Evolutionary conservation across 2,888 invertebrate genomes (phyloP).

Genomic region (Habrosyne pyritoides): DNA sequence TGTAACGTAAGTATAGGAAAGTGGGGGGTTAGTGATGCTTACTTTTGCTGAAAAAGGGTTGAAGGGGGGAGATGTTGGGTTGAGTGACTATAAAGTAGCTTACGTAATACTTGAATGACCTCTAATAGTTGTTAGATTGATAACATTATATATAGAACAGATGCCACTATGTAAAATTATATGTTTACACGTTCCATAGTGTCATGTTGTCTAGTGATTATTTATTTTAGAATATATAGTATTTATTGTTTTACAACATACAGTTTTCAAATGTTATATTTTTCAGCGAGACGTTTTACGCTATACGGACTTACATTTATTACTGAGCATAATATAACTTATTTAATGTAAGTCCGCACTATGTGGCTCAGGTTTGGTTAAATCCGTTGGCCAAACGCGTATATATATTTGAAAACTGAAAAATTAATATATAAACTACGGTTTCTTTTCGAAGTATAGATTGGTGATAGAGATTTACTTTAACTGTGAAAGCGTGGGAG

Average conservation of each 20-base stretch:
- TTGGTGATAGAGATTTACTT: too few relatives aligned
- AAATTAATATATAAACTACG: neutral
- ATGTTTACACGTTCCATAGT: conserved; percentile 76
- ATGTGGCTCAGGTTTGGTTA: neutral
- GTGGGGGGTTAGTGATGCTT: too few relatives aligned
- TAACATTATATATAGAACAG: conserved; percentile 34
- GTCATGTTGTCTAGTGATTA: conserved; percentile 55
- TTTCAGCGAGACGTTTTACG: neutral
- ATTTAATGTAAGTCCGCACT: neutral
- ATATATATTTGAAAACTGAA: neutral
- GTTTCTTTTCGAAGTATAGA: neutral
- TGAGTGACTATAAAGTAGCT: too few relatives aligned
- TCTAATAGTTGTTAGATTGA: conserved; percentile 17
- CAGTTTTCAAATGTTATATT: conserved; percentile 10
- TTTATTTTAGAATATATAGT: conserved; percentile 15
- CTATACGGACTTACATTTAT: neutral
- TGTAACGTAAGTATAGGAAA: too few relatives aligned
- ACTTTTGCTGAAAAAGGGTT: too few relatives aligned
- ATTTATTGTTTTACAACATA: conserved; percentile 11
- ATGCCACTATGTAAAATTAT: conserved; percentile 75
- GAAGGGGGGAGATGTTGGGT: too few relatives aligned
- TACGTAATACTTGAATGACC: too few relatives aligned
- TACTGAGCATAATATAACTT: neutral
- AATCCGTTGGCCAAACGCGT: neutral
- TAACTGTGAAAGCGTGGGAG: too few relatives aligned